These are phyloP conservation scores for Choloepus hoffmanni DNA, from an alignment of 2,113 vertebrate species.

Conservation along the genomic window DNA sequence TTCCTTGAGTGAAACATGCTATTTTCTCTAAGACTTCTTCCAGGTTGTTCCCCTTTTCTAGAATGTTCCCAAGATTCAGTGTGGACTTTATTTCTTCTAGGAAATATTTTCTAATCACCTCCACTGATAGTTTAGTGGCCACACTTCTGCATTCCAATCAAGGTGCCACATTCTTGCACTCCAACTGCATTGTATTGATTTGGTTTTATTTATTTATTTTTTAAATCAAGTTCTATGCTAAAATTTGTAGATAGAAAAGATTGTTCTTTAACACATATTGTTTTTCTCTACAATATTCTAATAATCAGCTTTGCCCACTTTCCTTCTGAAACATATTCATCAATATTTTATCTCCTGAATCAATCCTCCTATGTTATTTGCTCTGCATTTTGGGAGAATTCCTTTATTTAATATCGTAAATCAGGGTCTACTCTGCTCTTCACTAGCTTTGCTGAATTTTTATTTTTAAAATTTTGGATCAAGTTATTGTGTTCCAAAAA, in stretches of 20 bases:
- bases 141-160: neutral
- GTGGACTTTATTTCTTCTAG: neutral
- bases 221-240: neutral
- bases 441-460: neutral
- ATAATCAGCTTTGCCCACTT: neutral
- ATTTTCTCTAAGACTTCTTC: neutral
- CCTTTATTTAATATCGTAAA: neutral
- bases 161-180: rapidly evolving
- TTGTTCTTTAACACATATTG: neutral
- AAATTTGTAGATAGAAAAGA: too few species aligned
- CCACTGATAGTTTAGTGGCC: neutral
- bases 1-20: neutral
- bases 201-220: too few species aligned
- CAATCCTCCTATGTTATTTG: neutral
- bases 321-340: neutral
- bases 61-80: neutral
- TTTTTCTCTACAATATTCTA: neutral
- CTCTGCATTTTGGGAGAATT: neutral
- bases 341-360: neutral
- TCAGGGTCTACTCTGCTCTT: neutral
- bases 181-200: neutral
- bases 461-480: neutral
- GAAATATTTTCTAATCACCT: neutral
- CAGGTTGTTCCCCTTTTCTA: rapidly evolving
- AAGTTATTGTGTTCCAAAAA: neutral